These are phyloP conservation scores for Drosophila yakuba DNA, from an alignment of 1,140 invertebrate genomes.

Conservation along the genomic window DNA sequence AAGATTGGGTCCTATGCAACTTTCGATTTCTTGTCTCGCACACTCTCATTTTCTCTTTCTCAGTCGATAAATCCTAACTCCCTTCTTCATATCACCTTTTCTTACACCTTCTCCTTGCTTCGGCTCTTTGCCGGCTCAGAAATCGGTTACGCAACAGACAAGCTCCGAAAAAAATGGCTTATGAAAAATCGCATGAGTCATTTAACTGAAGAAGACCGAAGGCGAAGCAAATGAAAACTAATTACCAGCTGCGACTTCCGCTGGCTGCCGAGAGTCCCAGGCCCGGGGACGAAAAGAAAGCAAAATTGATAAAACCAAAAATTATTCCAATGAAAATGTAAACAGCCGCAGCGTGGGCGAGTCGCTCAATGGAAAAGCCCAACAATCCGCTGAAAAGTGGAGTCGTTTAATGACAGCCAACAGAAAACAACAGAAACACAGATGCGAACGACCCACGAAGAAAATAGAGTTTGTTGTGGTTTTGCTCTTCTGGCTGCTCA, in stretches of 20 bases:
- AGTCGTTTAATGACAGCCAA: constrained; percentile 72
- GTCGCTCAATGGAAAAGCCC: constrained; percentile 62
- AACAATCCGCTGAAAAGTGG: constrained; percentile 55
- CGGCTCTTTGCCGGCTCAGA: constrained; percentile 23
- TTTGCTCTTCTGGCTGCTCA: constrained; percentile 17
- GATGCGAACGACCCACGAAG: constrained; percentile 23
- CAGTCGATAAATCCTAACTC: constrained; percentile 28
- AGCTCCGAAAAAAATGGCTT: constrained; percentile 25
- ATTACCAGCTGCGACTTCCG: constrained; percentile 74
- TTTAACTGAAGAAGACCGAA: constrained; percentile 48
- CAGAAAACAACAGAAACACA: constrained; percentile 14
- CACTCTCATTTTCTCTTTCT: constrained; percentile 1
- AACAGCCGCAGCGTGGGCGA: constrained; percentile 54
- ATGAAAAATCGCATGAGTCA: constrained; percentile 70
- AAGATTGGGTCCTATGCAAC: constrained; percentile 43
- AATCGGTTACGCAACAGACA: constrained; percentile 55
- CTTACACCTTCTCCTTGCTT: constrained; percentile 17
- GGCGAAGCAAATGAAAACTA: constrained; percentile 46
- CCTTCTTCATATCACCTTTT: constrained; percentile 12
- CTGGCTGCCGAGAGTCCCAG: constrained; percentile 10
- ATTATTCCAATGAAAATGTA: constrained; percentile 38
- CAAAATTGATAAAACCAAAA: constrained; percentile 28
- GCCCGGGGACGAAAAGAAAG: constrained; percentile 33
- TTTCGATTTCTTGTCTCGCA: neutral
- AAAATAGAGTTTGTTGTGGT: constrained; percentile 14